Conservation (phyloP, 2,113 vertebrate genomes). For the Anguilla rostrata region DNA sequence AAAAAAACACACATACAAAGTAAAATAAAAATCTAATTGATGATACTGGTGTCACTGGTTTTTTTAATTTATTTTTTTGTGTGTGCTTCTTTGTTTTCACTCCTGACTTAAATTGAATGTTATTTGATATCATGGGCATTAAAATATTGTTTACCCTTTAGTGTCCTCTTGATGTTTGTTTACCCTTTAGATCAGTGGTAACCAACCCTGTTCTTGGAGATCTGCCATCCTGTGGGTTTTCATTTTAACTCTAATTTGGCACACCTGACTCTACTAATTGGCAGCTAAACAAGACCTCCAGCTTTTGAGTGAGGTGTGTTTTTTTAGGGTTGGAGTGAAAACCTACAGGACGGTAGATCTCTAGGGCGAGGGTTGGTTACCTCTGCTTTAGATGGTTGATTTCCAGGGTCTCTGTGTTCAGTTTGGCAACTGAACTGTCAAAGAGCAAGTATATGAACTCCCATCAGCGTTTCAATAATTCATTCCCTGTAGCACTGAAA, state of each 20-base stretch:
- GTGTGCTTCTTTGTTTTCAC: background rate
- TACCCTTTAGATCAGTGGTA: background rate
- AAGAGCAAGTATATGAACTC: background rate
- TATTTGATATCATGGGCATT: background rate
- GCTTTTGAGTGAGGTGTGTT: no score
- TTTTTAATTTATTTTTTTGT: background rate
- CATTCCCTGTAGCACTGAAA: background rate
- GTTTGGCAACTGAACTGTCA: background rate
- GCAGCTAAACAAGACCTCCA: no score
- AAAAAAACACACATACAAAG: background rate
- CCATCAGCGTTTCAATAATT: background rate
- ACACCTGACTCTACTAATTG: no score
- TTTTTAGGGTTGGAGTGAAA: no score
- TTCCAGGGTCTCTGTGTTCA: background rate
- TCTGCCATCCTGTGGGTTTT: no score
- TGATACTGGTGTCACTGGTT: background rate
- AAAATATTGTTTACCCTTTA: background rate
- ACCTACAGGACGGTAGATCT: no score
- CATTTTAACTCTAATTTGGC: no score
- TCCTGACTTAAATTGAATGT: background rate
- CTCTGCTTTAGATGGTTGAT: background rate
- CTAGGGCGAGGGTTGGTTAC: no score
- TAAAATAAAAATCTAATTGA: background rate
- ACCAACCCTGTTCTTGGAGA: no score
- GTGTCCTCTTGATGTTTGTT: background rate